Conservation (phyloP, 2,888 invertebrate species). For the Prostheceraeus crozeri region DNA sequence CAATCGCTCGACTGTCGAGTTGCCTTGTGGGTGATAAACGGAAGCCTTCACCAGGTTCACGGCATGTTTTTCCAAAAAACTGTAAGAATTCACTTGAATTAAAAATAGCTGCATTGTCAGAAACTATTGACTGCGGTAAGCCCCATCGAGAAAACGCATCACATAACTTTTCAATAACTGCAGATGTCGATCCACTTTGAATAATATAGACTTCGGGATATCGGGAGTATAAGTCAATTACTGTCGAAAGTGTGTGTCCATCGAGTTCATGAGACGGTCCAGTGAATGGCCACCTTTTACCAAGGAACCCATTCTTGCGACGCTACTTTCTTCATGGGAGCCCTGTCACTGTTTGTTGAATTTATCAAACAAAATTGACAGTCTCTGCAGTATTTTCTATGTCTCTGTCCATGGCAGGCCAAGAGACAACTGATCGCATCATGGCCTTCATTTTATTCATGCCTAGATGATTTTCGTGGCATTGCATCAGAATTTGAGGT, state of each 20-base stretch:
- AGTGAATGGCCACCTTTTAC: background rate
- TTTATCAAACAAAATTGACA: slow-evolving; percentile 1
- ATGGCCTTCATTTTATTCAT: slow-evolving; percentile 22
- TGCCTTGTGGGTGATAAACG: slow-evolving; percentile 3
- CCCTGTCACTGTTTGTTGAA: background rate
- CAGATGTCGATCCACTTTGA: background rate
- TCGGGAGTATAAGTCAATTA: slow-evolving; percentile 5
- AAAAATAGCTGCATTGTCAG: slow-evolving; percentile 17
- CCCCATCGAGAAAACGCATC: slow-evolving; percentile 10
- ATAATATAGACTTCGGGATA: slow-evolving; percentile 1
- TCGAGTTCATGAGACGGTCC: slow-evolving; percentile 12
- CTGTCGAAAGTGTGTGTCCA: slow-evolving; percentile 10
- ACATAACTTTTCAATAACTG: slow-evolving; percentile 12
- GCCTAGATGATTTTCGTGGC: slow-evolving; percentile 16
- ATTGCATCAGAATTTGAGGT: background rate
- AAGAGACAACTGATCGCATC: slow-evolving; percentile 9
- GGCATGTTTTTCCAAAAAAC: background rate
- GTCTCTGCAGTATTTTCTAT: background rate
- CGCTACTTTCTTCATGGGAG: slow-evolving; percentile 16
- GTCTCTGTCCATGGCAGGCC: background rate
- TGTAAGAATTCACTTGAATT: slow-evolving; percentile 1
- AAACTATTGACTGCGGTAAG: background rate
- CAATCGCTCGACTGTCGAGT: slow-evolving; percentile 10
- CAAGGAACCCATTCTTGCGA: background rate
- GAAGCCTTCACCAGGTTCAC: slow-evolving; percentile 4